phyloP scores from a whole-genome alignment of 2,797 vertebrate genomes.

The Spinus olivaceus region DNA sequence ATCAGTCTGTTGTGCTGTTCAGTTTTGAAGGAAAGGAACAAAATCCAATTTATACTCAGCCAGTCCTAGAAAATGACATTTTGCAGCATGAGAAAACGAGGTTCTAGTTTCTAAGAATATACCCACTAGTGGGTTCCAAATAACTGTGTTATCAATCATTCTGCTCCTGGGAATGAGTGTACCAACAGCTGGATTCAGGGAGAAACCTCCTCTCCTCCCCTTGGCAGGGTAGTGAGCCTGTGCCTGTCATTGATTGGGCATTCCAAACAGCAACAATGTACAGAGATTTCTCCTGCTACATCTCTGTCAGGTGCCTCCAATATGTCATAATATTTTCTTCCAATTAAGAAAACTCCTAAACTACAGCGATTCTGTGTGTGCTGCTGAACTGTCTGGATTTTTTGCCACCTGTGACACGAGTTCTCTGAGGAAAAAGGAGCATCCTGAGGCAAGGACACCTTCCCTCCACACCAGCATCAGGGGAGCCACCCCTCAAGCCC shows the following conservation, averaged over 20 bases:
- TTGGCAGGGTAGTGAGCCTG: background rate
- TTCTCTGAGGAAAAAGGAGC: background rate
- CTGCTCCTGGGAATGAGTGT: background rate
- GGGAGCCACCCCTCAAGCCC: background rate
- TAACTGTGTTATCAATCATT: slow-evolving; percentile 47
- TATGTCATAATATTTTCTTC: background rate
- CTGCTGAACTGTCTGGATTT: background rate
- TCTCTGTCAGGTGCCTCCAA: background rate
- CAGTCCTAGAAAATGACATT: slow-evolving; percentile 19
- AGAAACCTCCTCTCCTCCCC: background rate
- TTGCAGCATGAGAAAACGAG: slow-evolving; percentile 22
- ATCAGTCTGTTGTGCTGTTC: background rate
- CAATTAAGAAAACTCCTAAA: background rate
- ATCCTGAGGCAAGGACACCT: background rate
- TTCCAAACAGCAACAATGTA: background rate
- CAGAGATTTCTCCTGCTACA: background rate
- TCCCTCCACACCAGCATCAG: background rate
- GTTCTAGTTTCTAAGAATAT: slow-evolving; percentile 46
- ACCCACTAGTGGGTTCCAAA: background rate
- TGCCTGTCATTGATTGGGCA: background rate
- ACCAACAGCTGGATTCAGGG: slow-evolving; percentile 12
- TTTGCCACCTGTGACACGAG: background rate
- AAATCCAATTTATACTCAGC: background rate
- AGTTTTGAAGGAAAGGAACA: background rate
- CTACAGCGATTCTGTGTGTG: background rate